A percentile compares a stretch with the other conserved stretches of the same genome.
phyloP scores from a whole-genome alignment of 1,140 invertebrate species.

The Radopholus similis region DNA sequence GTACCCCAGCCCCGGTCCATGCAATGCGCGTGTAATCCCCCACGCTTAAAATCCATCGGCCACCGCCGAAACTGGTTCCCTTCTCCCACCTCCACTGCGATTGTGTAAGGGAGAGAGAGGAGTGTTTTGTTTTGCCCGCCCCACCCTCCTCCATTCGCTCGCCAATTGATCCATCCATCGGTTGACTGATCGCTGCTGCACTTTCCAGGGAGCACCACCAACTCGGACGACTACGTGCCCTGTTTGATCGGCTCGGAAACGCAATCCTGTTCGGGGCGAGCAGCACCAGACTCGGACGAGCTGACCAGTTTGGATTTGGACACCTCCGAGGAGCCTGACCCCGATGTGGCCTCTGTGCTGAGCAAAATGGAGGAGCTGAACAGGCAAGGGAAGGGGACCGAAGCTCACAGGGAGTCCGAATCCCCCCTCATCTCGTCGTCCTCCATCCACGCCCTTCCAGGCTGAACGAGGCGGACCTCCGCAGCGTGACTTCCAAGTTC shows the following conservation, averaged over 20 bases:
- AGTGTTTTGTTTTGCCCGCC: too few relatives aligned
- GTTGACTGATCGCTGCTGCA: too few relatives aligned
- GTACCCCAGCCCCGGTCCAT: too few relatives aligned
- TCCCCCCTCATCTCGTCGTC: background rate
- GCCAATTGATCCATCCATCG: too few relatives aligned
- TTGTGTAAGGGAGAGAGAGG: too few relatives aligned
- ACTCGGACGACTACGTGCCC: background rate
- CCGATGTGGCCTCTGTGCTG: conserved; percentile 44
- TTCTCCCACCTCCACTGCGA: too few relatives aligned
- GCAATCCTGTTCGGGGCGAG: conserved; percentile 4
- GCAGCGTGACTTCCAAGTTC: conserved; percentile 50
- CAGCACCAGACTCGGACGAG: conserved; percentile 8
- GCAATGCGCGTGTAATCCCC: too few relatives aligned
- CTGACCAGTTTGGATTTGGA: background rate
- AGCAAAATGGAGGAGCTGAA: conserved; percentile 59
- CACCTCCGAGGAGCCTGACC: conserved; percentile 10
- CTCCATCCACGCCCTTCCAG: conserved; percentile 19
- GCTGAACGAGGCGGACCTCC: conserved; percentile 50
- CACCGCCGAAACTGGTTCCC: too few relatives aligned
- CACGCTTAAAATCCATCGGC: too few relatives aligned
- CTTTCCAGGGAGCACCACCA: background rate
- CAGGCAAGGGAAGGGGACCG: conserved; percentile 30
- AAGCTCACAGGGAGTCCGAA: background rate
- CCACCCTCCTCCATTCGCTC: too few relatives aligned
- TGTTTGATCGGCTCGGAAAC: background rate